Evolutionary conservation across 2,888 invertebrate genomes (phyloP).

Genomic region (Scaptomyza reducta): DNA sequence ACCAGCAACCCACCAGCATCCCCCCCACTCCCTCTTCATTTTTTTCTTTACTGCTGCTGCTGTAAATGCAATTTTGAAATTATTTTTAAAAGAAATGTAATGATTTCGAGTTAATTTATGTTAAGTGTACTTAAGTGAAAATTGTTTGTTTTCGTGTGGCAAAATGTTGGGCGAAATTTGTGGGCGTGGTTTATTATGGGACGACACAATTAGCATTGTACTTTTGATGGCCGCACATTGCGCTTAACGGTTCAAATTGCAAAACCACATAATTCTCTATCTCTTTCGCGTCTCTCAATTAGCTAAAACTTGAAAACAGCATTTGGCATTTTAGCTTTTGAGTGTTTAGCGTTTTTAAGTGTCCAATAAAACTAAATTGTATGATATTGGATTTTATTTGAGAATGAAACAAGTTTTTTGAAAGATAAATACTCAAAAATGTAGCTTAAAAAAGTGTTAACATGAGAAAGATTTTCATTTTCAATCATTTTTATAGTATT

Average conservation of each 20-base stretch:
- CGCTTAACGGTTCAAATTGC: slow-evolving; percentile 31
- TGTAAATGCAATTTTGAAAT: slow-evolving; percentile 62
- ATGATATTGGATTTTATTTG: neutral
- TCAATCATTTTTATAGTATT: no score
- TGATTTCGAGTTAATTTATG: slow-evolving; percentile 76
- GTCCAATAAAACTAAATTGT: neutral
- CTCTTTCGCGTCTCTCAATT: slow-evolving; percentile 18
- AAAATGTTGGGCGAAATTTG: slow-evolving; percentile 54
- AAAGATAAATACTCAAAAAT: no score
- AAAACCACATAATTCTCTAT: slow-evolving; percentile 26
- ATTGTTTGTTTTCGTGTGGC: slow-evolving; percentile 57
- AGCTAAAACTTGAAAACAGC: slow-evolving; percentile 1
- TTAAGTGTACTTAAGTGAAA: slow-evolving; percentile 77
- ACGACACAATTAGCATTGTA: slow-evolving; percentile 55
- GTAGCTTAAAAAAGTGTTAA: no score
- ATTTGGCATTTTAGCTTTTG: neutral
- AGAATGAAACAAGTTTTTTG: neutral
- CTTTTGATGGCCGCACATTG: slow-evolving; percentile 38
- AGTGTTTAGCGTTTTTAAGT: no score
- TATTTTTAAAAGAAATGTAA: slow-evolving; percentile 73
- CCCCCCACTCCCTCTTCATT: neutral
- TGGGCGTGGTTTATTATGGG: slow-evolving; percentile 55
- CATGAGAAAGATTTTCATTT: no score
- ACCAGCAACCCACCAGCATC: neutral
- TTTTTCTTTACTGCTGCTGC: slow-evolving; percentile 8